phyloP scores from a whole-genome alignment of 2,113 vertebrate species.

The Actenoides hombroni region DNA sequence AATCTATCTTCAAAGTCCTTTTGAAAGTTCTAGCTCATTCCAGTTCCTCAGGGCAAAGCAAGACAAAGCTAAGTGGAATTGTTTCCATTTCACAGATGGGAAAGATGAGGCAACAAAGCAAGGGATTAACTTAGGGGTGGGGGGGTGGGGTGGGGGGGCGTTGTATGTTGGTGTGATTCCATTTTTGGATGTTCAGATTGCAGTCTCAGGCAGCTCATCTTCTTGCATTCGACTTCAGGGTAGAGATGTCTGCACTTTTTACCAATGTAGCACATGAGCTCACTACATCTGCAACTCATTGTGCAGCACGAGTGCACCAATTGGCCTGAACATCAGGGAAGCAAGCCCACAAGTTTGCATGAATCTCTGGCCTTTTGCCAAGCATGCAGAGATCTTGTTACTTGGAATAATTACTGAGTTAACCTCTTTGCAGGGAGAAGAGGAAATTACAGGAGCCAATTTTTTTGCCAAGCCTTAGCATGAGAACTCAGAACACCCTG shows the following conservation, averaged over 20 bases:
- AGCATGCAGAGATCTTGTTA: constrained; percentile 43
- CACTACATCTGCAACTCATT: constrained; percentile 56
- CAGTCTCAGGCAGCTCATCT: not conserved
- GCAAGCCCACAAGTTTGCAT: constrained; percentile 11
- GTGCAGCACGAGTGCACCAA: not conserved
- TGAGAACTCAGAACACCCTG: not conserved
- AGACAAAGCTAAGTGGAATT: constrained; percentile 35
- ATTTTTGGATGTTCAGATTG: not conserved
- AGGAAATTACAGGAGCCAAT: constrained; percentile 36
- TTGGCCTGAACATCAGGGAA: constrained; percentile 8
- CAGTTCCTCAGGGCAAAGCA: constrained; percentile 37
- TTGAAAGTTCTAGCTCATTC: constrained; percentile 41
- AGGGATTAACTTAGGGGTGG: not conserved
- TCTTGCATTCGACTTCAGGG: not conserved
- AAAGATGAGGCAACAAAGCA: constrained; percentile 51
- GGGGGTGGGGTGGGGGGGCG: not conserved
- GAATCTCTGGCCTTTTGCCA: constrained; percentile 39
- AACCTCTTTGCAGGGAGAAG: constrained; percentile 38
- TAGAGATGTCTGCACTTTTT: constrained; percentile 3
- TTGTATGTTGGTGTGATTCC: not conserved
- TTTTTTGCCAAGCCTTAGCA: constrained; percentile 20
- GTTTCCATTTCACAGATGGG: constrained; percentile 56
- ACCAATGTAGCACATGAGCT: not conserved
- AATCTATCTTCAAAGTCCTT: constrained; percentile 50
- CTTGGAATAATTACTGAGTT: constrained; percentile 51